Conservation (phyloP, 1,140 invertebrate species). For the Caenorhabditis briggsae region DNA sequence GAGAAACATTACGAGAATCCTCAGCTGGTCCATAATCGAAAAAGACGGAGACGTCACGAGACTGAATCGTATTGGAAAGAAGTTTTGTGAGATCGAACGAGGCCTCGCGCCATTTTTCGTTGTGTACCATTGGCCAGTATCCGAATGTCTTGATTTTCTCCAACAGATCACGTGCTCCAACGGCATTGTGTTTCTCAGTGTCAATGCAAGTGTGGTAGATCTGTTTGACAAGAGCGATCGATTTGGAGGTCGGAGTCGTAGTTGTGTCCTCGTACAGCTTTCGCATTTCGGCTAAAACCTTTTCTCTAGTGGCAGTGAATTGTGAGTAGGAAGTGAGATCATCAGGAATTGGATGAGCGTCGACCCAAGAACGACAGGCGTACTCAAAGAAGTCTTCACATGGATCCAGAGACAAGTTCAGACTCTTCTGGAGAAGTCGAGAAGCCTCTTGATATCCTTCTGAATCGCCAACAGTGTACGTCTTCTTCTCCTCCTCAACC, state of each 20-base stretch:
- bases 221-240: constrained; percentile 65
- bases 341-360: constrained; percentile 68
- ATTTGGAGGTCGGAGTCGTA: constrained; percentile 43
- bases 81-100: constrained; percentile 69
- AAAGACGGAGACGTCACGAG: constrained; percentile 67
- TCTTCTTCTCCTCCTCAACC: constrained; percentile 15
- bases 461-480: constrained; percentile 7
- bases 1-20: constrained; percentile 69
- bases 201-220: constrained; percentile 70
- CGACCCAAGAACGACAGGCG: constrained; percentile 69
- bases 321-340: constrained; percentile 65
- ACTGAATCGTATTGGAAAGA: constrained; percentile 64
- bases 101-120: constrained; percentile 63
- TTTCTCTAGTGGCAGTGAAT: constrained; percentile 65
- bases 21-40: constrained; percentile 66
- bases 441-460: constrained; percentile 42
- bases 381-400: constrained; percentile 72
- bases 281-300: constrained; percentile 63
- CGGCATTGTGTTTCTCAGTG: constrained; percentile 30
- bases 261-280: constrained; percentile 62
- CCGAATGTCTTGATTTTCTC: constrained; percentile 65
- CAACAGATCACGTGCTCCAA: constrained; percentile 21
- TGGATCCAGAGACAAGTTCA: constrained; percentile 68
- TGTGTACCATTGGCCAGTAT: constrained; percentile 73
- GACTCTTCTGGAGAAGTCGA: constrained; percentile 4